A percentile compares a stretch with the other conserved stretches of the same genome.
phyloP scores from a whole-genome alignment of 2,888 invertebrate species.

The Steinernema scapterisci region DNA sequence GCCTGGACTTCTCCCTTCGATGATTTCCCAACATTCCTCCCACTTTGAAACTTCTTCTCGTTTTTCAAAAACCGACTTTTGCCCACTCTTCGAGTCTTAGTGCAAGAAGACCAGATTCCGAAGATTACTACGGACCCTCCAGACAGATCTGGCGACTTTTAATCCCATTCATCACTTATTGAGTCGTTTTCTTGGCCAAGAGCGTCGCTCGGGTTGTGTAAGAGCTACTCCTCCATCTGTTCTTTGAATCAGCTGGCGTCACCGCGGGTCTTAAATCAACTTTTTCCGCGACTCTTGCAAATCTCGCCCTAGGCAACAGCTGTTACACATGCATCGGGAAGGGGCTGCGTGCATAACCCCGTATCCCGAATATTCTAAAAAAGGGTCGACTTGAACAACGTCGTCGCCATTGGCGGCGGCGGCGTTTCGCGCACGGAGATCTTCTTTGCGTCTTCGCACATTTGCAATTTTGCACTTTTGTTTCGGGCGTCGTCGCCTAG shows the following conservation, averaged over 20 bases:
- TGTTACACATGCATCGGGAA: background rate
- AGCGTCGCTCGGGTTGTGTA: background rate
- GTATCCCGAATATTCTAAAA: no score
- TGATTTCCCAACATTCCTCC: no score
- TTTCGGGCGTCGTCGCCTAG: constrained; percentile 9
- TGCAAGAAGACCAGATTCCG: no score
- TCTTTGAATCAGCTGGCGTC: constrained; percentile 24
- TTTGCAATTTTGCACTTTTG: constrained; percentile 20
- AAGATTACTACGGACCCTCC: no score
- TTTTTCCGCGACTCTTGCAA: constrained; percentile 8
- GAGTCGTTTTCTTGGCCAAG: background rate
- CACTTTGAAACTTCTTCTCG: no score
- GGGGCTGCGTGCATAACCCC: no score
- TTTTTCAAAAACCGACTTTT: no score
- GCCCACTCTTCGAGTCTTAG: no score
- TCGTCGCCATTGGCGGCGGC: no score
- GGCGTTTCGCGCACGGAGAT: background rate
- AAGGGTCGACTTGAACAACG: background rate
- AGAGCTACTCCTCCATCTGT: no score
- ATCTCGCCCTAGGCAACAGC: background rate
- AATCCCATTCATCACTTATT: background rate
- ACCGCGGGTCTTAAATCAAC: constrained; percentile 2
- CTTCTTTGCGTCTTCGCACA: background rate
- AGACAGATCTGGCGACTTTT: no score
- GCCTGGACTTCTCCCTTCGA: no score